phyloP scores from a whole-genome alignment of 2,113 vertebrate species.

The Barnardius zonarius region DNA sequence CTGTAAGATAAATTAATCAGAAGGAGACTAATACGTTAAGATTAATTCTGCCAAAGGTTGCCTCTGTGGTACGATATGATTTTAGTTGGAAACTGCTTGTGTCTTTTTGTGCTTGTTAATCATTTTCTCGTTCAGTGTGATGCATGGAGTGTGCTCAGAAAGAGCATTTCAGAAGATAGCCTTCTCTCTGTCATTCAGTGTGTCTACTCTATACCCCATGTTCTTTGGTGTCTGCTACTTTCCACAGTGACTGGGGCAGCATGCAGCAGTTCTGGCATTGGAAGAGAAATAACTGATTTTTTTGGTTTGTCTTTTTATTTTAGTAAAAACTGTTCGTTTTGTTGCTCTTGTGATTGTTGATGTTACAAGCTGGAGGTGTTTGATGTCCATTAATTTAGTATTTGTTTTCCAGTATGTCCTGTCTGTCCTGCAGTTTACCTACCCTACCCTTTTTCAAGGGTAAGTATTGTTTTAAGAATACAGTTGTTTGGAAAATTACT shows the following conservation, averaged over 20 bases:
- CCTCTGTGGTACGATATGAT: background rate
- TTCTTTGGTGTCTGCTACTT: background rate
- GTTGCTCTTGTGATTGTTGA: background rate
- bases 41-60: background rate
- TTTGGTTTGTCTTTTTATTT: background rate
- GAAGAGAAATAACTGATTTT: background rate
- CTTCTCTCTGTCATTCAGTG: background rate
- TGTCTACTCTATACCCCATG: background rate
- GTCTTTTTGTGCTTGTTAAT: background rate
- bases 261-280: background rate
- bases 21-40: background rate
- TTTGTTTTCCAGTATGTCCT: slow-evolving; percentile 91
- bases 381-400: slow-evolving; percentile 52
- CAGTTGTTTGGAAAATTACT: background rate
- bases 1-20: background rate
- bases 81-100: background rate
- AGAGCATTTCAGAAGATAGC: background rate
- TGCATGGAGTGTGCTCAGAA: background rate
- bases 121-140: background rate
- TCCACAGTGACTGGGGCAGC: background rate
- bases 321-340: background rate
- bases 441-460: slow-evolving; percentile 98
- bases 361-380: background rate
- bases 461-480: slow-evolving; percentile 77
- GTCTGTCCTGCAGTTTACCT: slow-evolving; percentile 94